These are phyloP conservation scores for Gallirallus australis DNA, from an alignment of 2,797 vertebrate species.

Conservation along the genomic window DNA sequence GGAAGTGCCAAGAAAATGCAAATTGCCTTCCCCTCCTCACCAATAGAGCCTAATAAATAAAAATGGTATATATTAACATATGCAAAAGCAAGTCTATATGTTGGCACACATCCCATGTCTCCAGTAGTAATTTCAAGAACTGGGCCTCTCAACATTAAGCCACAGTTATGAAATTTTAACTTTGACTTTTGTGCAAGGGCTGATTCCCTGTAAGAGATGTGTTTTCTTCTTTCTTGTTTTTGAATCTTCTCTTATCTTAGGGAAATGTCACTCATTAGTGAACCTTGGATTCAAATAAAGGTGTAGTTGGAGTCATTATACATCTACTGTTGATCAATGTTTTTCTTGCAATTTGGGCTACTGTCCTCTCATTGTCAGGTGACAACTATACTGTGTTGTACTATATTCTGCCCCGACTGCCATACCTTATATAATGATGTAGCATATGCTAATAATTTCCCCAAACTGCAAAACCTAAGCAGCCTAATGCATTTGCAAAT, in stretches of 20 bases:
- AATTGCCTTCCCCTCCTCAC: not conserved
- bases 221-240: not conserved
- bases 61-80: not conserved
- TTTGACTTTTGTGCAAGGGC: not conserved
- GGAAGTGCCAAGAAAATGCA: not conserved
- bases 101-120: accelerated
- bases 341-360: not conserved
- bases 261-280: not conserved
- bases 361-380: not conserved
- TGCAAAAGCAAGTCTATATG: not conserved
- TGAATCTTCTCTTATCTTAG: not conserved
- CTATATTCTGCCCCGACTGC: accelerated
- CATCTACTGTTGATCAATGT: not conserved
- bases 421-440: not conserved
- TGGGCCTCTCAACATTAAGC: not conserved
- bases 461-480: not conserved
- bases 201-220: not conserved
- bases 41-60: not conserved
- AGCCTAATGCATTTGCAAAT: not conserved
- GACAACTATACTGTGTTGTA: not conserved
- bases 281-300: not conserved
- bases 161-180: not conserved
- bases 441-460: not conserved
- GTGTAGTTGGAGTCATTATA: not conserved
- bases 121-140: not conserved